Evolutionary conservation across 2,797 vertebrate species (phyloP), one percentile per base, ranked within the genome.

Genomic region (Parauchenoglanis ngamensis): DNA sequence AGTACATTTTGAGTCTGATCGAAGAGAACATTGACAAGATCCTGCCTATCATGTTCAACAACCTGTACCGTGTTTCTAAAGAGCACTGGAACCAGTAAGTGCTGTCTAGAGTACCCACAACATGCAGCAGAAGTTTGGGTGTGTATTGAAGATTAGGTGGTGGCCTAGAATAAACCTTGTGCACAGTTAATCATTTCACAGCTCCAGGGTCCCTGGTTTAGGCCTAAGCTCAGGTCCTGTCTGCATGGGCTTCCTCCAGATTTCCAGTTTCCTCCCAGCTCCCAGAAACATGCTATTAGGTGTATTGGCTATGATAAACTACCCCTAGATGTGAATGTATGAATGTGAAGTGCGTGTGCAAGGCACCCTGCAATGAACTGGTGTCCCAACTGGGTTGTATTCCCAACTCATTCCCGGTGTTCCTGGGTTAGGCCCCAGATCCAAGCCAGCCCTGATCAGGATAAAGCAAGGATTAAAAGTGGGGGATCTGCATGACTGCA

Each of bases 71-170:
- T 93, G 99, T 99, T 95, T 99, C 98, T 95, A 99, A 99, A 96
- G 98, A 99, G 92, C 98, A 99, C 97, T 99, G 98, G 98, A 99
- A 99, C 92, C 97, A 94, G 98, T 99, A 96, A 19, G 98, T 98
- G 91, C 83, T 88, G 31, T 35, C 77, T 70, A 76, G 4, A 81
- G 44, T 57, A 67, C 56, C 6, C 1, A n/a, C 31, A 73, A 8
- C 10, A 59, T 59, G 31, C 25, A 28, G 21, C 56, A 61, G 25
- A 11, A 4, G 12, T 63, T 81, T 63, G 78, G 23, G 35, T 54
- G 75, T 56, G n/a, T 21, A 21, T 19, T 21, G 7, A 77, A 28
- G 31, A 31, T 54, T 28, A 56, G n/a, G 6, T 46, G 3, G 3
- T 28, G 15, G 46, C 44, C 7, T 44, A 17, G 23, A 6, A 40